Base-by-base conservation (phyloP, 2,113 vertebrate genomes). In the Dolichallabes microphthalmus region DNA sequence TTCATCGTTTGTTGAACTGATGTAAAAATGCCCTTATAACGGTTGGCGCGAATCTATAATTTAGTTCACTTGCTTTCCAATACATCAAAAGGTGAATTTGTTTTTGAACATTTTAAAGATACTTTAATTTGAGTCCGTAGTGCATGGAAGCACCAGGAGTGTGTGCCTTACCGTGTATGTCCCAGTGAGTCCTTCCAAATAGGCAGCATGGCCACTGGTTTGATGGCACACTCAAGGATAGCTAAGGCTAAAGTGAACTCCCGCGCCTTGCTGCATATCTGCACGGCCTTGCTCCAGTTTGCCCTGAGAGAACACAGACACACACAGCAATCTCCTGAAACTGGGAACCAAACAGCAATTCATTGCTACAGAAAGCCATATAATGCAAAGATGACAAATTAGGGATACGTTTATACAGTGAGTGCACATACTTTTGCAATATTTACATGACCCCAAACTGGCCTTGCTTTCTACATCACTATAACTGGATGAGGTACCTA, bases 211-310 rank as follows among this genome's bases (percentile, higher is more conserved):
- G 98, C 98, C 88, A 99, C 98, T 0, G 98, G 98, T 91, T 99
- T 99, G 91, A 99, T 98, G 85, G 98, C 97, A 91, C 98, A 99
- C 89, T 99, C 98, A 92, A 99, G 90, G 80, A 99, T 99, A 60
- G 98, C 98, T 90, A 99, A 91, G 2, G 98, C 98, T 90, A 99
- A 90, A 52, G 98, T 97, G 91, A 99, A 99, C 90, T 99, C 98
- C 90, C 96, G 92, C 30, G 98, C 97, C 85, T 99, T 99, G 92
- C 96, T 99, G 92, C 98, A 99, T 97, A 99, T 99, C 92, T 99
- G 98, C 83, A 99, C 98, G 12, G 98, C 98, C 89, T 99, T 98
- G 92, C 97, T 99, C 98, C 98, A 99, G 93, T 99, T 99, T 88
- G 96, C 96, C 92, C 98, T 99, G 7, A 39, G 39, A 79, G 45